Evolutionary conservation across 2,888 invertebrate species (phyloP).

Genomic region (Plebejus melissa): DNA sequence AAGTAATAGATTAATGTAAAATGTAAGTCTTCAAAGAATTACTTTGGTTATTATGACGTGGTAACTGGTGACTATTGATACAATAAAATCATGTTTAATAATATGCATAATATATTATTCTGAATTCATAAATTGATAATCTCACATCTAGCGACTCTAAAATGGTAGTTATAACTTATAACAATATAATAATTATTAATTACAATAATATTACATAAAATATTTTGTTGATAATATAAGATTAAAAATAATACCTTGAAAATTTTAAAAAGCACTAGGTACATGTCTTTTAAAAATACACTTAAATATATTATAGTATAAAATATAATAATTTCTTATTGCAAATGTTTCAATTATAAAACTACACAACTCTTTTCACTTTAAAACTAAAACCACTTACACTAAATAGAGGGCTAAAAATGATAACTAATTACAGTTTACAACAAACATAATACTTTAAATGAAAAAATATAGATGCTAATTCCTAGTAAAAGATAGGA

Average conservation of each 20-base stretch:
- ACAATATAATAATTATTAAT: background rate
- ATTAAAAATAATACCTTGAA: slow-evolving; percentile 30
- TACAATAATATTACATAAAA: background rate
- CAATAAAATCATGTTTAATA: slow-evolving; percentile 14
- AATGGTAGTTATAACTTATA: background rate
- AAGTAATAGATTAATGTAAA: too few species aligned
- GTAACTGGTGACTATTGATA: background rate
- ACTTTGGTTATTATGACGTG: too few species aligned
- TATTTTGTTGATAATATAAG: slow-evolving; percentile 29
- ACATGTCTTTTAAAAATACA: slow-evolving; percentile 9
- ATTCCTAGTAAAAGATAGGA: background rate
- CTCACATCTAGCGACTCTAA: slow-evolving; percentile 17
- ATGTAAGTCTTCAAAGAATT: too few species aligned
- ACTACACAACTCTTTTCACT: background rate
- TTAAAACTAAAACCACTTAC: background rate
- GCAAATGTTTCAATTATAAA: background rate
- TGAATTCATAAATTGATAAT: slow-evolving; percentile 23
- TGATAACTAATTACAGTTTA: background rate
- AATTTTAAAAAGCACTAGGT: background rate
- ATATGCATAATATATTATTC: slow-evolving; percentile 1
- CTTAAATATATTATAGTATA: background rate
- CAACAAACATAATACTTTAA: background rate
- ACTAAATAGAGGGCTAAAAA: background rate
- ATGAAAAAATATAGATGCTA: background rate
- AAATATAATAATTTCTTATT: background rate